These are phyloP conservation scores for Leptinotarsa lineolata DNA, from an alignment of 1,140 invertebrate genomes.

Conservation along the genomic window DNA sequence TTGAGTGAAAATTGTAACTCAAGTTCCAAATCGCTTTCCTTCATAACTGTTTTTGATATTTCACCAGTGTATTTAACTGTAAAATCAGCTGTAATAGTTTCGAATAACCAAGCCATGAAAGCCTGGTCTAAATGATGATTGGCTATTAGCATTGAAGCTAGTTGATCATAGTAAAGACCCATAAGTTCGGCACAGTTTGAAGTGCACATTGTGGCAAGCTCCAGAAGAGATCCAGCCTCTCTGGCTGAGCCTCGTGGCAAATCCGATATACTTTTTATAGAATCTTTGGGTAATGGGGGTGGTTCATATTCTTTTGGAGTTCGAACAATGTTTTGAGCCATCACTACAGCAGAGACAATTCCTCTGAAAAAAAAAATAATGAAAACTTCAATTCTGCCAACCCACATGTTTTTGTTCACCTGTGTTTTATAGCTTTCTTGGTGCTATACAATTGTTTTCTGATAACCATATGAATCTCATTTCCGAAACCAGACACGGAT, in stretches of 20 bases:
- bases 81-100: constrained; percentile 64
- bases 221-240: constrained; percentile 53
- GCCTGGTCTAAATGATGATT: constrained; percentile 60
- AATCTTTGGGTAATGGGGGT: background rate
- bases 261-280: constrained; percentile 17
- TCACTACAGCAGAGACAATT: constrained; percentile 57
- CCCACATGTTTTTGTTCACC: constrained; percentile 24
- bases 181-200: constrained; percentile 59
- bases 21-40: constrained; percentile 57
- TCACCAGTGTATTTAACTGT: constrained; percentile 64
- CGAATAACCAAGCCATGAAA: constrained; percentile 66
- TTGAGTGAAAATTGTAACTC: constrained; percentile 63
- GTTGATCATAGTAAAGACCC: constrained; percentile 75
- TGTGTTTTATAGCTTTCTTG: constrained; percentile 55
- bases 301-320: background rate
- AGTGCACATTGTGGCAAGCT: constrained; percentile 50
- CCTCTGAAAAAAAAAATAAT: constrained; percentile 40
- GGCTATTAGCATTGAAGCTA: constrained; percentile 63
- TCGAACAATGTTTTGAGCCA: constrained; percentile 55
- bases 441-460: constrained; percentile 66
- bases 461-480: constrained; percentile 66
- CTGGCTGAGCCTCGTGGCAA: constrained; percentile 46
- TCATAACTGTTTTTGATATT: constrained; percentile 50
- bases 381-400: background rate
- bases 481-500: constrained; percentile 58